phyloP scores from a whole-genome alignment of 1,140 invertebrate genomes.

The Doryteuthis pealeii region DNA sequence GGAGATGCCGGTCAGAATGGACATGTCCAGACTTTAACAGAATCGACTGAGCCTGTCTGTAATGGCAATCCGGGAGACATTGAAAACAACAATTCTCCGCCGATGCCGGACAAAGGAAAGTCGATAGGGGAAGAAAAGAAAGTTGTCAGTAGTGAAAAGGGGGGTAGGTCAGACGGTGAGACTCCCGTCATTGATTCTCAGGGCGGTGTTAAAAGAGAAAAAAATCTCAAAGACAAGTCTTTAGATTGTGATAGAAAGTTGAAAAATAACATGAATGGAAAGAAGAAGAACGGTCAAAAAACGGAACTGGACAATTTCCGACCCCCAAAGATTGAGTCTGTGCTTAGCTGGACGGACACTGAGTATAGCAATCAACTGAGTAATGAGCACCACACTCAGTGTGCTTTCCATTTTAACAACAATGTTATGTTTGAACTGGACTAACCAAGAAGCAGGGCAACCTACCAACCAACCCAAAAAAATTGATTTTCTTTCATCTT shows the following conservation, averaged over 20 bases:
- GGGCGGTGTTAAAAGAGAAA: not conserved
- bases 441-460: not conserved
- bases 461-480: no score
- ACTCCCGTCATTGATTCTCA: not conserved
- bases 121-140: no score
- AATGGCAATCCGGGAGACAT: no score
- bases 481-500: no score
- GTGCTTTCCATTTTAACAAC: not conserved
- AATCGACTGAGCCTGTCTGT: no score
- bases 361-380: not conserved
- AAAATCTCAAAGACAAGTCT: not conserved
- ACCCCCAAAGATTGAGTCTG: not conserved
- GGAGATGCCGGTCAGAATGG: not conserved
- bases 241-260: not conserved
- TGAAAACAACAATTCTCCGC: no score
- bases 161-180: no score
- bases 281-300: not conserved
- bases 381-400: not conserved
- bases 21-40: no score
- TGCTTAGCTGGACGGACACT: not conserved
- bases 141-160: no score
- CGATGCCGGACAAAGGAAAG: no score
- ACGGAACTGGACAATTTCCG: not conserved
- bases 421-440: not conserved
- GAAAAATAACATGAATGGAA: not conserved